Evolutionary conservation across 2,888 invertebrate species (phyloP).

Genomic region (Sesamia inferens): DNA sequence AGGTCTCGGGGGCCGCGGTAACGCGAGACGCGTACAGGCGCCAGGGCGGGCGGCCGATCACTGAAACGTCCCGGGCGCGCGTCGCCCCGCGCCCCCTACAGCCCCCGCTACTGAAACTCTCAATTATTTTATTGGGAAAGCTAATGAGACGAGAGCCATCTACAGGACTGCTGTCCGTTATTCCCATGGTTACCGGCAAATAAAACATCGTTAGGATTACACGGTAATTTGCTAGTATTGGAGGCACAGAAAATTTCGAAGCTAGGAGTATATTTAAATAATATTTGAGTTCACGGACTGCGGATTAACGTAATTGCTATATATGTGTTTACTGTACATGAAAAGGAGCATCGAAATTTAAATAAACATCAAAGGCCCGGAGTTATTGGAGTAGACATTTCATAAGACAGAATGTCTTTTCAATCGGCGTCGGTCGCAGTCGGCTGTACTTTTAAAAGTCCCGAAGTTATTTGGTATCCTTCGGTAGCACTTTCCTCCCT

Average conservation of each 20-base stretch:
- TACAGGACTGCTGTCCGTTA: constrained; percentile 75
- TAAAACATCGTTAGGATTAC: constrained; percentile 62
- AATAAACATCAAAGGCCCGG: constrained; percentile 49
- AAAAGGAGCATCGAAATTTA: constrained; percentile 38
- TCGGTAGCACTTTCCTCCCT: constrained; percentile 55
- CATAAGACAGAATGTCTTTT: constrained; percentile 58
- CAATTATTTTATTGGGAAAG: constrained; percentile 89
- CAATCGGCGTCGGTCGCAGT: constrained; percentile 52
- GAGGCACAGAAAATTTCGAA: constrained; percentile 20
- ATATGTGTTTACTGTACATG: constrained; percentile 30
- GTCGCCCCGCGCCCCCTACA: constrained; percentile 69
- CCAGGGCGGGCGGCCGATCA: constrained; percentile 85
- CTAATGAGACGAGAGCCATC: constrained; percentile 88
- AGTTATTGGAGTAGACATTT: constrained; percentile 37
- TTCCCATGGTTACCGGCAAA: constrained; percentile 71
- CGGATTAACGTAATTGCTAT: constrained; percentile 35
- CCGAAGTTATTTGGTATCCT: constrained; percentile 60
- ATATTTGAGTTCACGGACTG: constrained; percentile 29
- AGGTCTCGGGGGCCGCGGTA: constrained; percentile 62
- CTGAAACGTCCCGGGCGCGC: constrained; percentile 81
- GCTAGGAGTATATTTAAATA: constrained; percentile 38
- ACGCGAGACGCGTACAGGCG: constrained; percentile 78
- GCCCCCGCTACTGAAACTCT: constrained; percentile 83
- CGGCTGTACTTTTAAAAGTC: constrained; percentile 51
- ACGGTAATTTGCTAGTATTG: constrained; percentile 42